phyloP scores from a whole-genome alignment of 2,888 invertebrate species.

The Leptopterna dolabrata region DNA sequence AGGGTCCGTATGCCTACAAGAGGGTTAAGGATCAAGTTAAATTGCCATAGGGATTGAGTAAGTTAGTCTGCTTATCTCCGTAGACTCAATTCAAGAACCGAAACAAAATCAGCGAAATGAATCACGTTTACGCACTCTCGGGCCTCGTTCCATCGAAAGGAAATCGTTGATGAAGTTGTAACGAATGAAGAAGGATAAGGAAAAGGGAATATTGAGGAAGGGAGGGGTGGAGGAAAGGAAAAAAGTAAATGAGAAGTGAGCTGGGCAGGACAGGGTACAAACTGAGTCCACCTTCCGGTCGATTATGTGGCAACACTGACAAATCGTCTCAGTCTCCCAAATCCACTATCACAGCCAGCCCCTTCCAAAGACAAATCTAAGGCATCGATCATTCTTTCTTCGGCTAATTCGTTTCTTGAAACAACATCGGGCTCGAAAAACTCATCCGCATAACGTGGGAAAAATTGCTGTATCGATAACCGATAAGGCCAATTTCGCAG shows the following conservation, averaged over 20 bases:
- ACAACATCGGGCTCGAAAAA: neutral
- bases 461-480: neutral
- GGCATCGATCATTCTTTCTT: constrained; percentile 9
- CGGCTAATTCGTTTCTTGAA: constrained; percentile 12
- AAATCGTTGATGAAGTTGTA: neutral
- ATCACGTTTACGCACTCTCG: neutral
- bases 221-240: neutral
- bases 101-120: neutral
- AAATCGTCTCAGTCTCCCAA: constrained; percentile 10
- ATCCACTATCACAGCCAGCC: constrained; percentile 28
- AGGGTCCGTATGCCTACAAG: too few species aligned
- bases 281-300: constrained; percentile 36
- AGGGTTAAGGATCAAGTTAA: too few species aligned
- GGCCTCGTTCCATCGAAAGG: neutral
- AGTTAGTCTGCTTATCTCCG: too few species aligned
- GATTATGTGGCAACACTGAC: constrained; percentile 37
- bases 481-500: too few species aligned
- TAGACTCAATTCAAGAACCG: too few species aligned
- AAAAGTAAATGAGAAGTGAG: constrained; percentile 37
- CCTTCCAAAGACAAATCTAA: constrained; percentile 8
- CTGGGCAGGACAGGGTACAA: constrained; percentile 31
- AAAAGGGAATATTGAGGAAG: neutral
- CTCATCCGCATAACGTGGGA: neutral
- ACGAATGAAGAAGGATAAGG: neutral
- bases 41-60: too few species aligned